phyloP scores from a whole-genome alignment of 2,888 invertebrate genomes.

The Tinea trinotella region DNA sequence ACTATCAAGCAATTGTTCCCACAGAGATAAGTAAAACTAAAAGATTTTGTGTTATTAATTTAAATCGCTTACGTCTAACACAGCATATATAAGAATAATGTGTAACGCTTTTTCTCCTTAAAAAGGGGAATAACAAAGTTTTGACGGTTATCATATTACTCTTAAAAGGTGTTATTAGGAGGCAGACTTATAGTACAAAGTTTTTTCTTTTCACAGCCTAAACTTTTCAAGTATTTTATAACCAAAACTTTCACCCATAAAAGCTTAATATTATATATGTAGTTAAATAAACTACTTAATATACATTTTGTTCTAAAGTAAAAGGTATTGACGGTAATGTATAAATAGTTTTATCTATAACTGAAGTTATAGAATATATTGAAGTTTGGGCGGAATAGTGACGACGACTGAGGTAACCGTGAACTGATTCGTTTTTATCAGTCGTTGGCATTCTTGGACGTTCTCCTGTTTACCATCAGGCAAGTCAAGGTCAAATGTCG shows the following conservation, averaged over 20 bases:
- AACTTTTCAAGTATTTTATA: constrained; percentile 1
- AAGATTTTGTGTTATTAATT: too few relatives aligned
- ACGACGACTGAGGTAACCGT: too few relatives aligned
- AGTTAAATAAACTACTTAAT: background rate
- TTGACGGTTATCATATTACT: background rate
- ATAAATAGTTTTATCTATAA: too few relatives aligned
- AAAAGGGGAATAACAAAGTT: constrained; percentile 1
- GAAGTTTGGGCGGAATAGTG: too few relatives aligned
- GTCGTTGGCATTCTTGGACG: too few relatives aligned
- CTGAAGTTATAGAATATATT: too few relatives aligned
- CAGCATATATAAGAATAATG: background rate
- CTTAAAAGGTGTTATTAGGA: constrained; percentile 10
- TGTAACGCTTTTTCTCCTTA: background rate
- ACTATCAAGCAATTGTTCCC: too few relatives aligned
- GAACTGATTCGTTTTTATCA: too few relatives aligned
- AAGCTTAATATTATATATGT: background rate
- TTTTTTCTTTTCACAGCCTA: background rate
- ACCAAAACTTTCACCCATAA: background rate
- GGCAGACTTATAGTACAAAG: constrained; percentile 3
- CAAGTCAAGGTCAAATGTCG: too few relatives aligned
- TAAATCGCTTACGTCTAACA: background rate
- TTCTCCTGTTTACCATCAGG: too few relatives aligned
- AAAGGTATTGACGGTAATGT: background rate
- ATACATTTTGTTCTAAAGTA: background rate
- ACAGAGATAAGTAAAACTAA: too few relatives aligned